These are phyloP conservation scores for Cyprinus carpio DNA, from an alignment of 2,113 vertebrate genomes.

Conservation along the genomic window DNA sequence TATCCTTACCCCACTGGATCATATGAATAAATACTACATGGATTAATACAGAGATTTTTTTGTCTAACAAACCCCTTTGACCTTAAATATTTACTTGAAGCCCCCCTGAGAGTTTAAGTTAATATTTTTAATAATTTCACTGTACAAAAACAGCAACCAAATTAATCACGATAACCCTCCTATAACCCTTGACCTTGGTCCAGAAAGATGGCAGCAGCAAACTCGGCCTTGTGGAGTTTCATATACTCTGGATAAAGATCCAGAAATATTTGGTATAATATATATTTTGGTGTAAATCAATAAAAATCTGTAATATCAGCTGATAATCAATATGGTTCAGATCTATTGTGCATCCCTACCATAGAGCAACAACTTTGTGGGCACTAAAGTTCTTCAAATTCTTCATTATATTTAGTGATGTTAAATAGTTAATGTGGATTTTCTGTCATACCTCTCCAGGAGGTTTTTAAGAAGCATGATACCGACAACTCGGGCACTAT, in stretches of 20 bases:
- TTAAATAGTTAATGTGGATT: background rate
- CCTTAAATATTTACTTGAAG: background rate
- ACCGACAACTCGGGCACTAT: constrained; percentile 66
- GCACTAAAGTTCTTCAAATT: background rate
- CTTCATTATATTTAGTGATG: background rate
- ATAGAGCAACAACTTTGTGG: background rate
- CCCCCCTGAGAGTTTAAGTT: background rate
- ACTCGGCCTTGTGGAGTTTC: constrained; percentile 71
- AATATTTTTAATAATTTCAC: background rate
- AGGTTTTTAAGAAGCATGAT: constrained; percentile 66
- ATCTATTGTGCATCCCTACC: background rate
- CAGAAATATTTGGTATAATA: constrained; percentile 67
- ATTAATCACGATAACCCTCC: background rate
- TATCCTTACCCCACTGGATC: constrained; percentile 78
- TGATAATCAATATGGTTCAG: background rate
- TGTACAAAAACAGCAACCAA: background rate
- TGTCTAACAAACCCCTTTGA: background rate
- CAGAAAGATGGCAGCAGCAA: constrained; percentile 66
- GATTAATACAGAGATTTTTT: background rate
- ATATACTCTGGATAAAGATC: constrained; percentile 66
- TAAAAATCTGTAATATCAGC: background rate
- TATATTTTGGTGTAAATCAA: background rate
- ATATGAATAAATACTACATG: background rate
- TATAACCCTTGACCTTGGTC: constrained; percentile 53
- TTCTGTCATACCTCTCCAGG: constrained; percentile 48